Evolutionary conservation across 2,888 invertebrate species (phyloP).

Genomic region (Trichogramma dendrolimi): DNA sequence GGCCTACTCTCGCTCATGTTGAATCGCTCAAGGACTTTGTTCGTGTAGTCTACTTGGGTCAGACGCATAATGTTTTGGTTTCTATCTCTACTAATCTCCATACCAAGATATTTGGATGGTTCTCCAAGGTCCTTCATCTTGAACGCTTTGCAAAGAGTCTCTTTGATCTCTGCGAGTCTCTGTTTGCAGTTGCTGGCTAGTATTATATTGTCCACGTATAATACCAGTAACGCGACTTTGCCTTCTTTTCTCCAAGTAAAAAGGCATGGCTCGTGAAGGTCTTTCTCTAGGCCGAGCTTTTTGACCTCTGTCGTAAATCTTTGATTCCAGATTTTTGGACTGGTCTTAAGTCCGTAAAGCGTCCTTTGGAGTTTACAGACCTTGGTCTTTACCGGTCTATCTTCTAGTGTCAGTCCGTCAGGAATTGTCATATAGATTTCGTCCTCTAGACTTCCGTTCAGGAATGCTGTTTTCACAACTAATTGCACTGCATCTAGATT

Average conservation of each 20-base stretch:
- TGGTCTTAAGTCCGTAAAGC: not conserved
- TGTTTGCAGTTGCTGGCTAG: too few relatives aligned
- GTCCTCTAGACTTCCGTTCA: not conserved
- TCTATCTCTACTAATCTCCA: conserved; percentile 11
- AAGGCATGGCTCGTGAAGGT: conserved; percentile 25
- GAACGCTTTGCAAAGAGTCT: conserved; percentile 23
- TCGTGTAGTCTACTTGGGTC: not conserved
- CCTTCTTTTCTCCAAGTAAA: conserved; percentile 25
- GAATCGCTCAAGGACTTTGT: conserved; percentile 6
- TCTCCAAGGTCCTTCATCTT: conserved; percentile 26
- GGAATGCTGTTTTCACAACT: not conserved
- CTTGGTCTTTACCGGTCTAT: too few relatives aligned
- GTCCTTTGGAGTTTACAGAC: not conserved
- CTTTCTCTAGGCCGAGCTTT: conserved; percentile 15
- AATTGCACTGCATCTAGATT: not conserved
- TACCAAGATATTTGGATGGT: conserved; percentile 27
- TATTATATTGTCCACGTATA: conserved; percentile 24
- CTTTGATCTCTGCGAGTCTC: conserved; percentile 25
- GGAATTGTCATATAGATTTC: not conserved
- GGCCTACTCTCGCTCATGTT: not conserved
- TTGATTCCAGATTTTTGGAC: too few relatives aligned
- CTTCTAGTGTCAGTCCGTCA: not conserved
- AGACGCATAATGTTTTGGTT: not conserved
- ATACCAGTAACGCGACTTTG: conserved; percentile 21
- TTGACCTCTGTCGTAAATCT: conserved; percentile 27